Conservation (phyloP, 2,888 invertebrate genomes). For the Caprella mutica region DNA sequence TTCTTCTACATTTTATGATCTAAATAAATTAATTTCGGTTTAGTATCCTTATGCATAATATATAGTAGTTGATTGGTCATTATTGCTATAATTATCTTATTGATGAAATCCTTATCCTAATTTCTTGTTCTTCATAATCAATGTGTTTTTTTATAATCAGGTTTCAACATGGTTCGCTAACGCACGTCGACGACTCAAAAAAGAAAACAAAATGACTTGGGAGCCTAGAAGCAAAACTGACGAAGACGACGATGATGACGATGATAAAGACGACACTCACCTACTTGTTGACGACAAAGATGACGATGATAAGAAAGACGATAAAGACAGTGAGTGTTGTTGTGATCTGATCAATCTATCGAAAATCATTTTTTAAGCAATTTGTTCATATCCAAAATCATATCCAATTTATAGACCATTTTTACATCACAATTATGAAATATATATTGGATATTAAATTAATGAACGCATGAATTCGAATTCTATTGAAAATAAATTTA, state of each 20-base stretch:
- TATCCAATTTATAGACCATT: too few relatives aligned
- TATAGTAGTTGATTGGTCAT: neutral
- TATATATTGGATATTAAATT: too few relatives aligned
- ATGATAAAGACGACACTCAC: slow-evolving; percentile 34
- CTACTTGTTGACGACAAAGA: slow-evolving; percentile 41
- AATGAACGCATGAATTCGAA: neutral
- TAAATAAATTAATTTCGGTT: neutral
- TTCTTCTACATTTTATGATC: neutral
- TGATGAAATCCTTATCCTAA: neutral
- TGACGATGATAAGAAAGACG: slow-evolving; percentile 48
- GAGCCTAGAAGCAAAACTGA: slow-evolving; percentile 84
- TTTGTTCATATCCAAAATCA: too few relatives aligned
- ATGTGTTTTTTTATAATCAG: slow-evolving; percentile 8
- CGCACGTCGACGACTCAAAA: slow-evolving; percentile 80
- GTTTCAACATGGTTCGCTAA: slow-evolving; percentile 97
- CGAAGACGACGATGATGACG: slow-evolving; percentile 72
- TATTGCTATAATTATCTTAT: neutral
- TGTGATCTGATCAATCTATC: too few relatives aligned
- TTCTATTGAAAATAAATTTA: neutral
- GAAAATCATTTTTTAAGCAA: too few relatives aligned
- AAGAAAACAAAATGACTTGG: slow-evolving; percentile 98
- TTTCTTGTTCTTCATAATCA: neutral
- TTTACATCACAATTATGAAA: too few relatives aligned
- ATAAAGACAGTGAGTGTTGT: slow-evolving; percentile 28
- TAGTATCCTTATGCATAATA: neutral